Conservation (phyloP, 2,113 vertebrate genomes). For the Camelus bactrianus region DNA sequence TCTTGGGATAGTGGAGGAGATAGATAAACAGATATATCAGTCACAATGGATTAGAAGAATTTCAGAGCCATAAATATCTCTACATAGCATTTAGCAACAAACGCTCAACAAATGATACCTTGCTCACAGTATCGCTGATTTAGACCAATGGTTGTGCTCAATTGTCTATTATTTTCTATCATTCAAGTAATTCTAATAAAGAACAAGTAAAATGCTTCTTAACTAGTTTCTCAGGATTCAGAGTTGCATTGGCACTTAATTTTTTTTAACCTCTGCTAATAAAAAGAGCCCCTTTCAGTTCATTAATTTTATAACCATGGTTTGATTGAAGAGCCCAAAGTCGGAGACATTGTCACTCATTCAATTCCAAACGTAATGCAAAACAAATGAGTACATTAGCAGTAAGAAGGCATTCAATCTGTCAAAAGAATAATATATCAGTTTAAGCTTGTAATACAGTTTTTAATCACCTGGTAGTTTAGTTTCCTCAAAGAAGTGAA, state of each 20-base stretch:
- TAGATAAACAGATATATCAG: not conserved
- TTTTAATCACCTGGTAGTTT: slow-evolving; percentile 31
- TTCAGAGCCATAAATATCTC: not conserved
- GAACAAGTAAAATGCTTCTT: not conserved
- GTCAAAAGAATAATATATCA: not conserved
- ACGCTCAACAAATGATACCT: not conserved
- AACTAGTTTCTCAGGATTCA: not conserved
- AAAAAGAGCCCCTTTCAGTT: slow-evolving; percentile 17
- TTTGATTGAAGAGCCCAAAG: slow-evolving; percentile 33
- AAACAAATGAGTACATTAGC: slow-evolving; percentile 45
- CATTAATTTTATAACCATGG: slow-evolving; percentile 4
- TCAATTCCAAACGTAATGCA: slow-evolving; percentile 56
- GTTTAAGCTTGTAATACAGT: not conserved
- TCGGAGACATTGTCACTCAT: slow-evolving; percentile 18
- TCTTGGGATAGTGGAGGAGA: not conserved
- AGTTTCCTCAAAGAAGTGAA: slow-evolving; percentile 43
- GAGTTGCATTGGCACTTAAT: not conserved
- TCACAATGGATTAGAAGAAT: not conserved
- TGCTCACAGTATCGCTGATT: not conserved
- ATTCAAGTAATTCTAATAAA: slow-evolving; percentile 32
- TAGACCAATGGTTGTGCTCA: not conserved
- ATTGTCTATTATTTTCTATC: not conserved
- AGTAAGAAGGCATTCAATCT: slow-evolving; percentile 53
- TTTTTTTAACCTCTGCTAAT: slow-evolving; percentile 43
- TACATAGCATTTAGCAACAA: not conserved